phyloP scores from a whole-genome alignment of 2,113 vertebrate genomes.

The Athene cunicularia region DNA sequence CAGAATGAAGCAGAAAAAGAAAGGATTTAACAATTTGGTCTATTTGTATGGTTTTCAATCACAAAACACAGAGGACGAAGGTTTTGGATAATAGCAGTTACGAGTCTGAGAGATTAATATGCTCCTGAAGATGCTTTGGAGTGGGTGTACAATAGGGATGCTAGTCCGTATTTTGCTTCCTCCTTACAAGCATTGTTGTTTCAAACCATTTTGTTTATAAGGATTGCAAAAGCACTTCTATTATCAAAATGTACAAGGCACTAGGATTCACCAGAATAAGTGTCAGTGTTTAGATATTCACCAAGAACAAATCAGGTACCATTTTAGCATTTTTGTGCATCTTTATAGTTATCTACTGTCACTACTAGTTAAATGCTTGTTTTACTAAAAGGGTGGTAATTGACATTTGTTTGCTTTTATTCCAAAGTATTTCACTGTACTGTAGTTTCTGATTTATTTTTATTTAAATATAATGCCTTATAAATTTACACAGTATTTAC shows the following conservation, averaged over 20 bases:
- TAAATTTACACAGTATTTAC: not conserved
- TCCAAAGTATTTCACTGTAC: not conserved
- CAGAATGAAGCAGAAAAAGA: not conserved
- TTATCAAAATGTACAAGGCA: not conserved
- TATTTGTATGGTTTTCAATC: not conserved
- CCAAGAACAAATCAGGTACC: not conserved
- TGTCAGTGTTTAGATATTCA: not conserved
- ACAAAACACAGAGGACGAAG: not conserved
- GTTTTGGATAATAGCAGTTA: not conserved
- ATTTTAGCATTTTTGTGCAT: not conserved
- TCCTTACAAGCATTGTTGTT: not conserved
- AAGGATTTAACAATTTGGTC: not conserved
- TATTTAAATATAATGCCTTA: not conserved
- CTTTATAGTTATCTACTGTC: not conserved
- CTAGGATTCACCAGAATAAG: not conserved
- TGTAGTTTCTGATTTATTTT: not conserved
- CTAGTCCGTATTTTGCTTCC: not conserved
- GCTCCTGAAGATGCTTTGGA: not conserved
- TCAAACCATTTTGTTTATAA: not conserved
- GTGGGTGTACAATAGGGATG: not conserved
- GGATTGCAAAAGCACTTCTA: not conserved
- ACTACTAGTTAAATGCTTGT: not conserved
- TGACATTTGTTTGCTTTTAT: not conserved
- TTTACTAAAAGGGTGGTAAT: not conserved
- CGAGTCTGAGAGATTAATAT: not conserved